These are phyloP conservation scores for Tapera naevia DNA, from an alignment of 2,797 vertebrate species.

Conservation along the genomic window DNA sequence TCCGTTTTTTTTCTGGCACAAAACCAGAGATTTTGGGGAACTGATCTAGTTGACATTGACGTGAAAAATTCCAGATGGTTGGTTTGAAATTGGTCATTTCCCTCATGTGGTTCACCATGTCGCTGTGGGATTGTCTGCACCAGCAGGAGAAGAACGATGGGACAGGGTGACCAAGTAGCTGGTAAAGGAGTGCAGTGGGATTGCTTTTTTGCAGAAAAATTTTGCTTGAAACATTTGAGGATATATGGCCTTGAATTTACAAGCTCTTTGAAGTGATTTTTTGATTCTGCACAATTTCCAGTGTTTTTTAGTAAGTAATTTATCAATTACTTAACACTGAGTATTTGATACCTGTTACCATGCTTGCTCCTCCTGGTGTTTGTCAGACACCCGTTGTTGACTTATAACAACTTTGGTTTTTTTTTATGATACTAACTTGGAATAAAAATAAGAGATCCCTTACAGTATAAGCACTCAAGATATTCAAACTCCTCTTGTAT, in stretches of 20 bases:
- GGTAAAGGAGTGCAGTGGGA: not conserved
- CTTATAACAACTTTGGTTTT: not conserved
- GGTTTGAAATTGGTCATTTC: not conserved
- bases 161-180: not conserved
- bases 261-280: not conserved
- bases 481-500: not conserved
- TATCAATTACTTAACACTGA: not conserved
- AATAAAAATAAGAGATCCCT: not conserved
- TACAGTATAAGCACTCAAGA: not conserved
- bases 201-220: not conserved
- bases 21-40: not conserved
- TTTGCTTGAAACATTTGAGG: not conserved
- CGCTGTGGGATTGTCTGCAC: not conserved
- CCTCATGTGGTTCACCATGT: not conserved
- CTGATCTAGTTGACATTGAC: not conserved
- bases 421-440: not conserved
- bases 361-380: not conserved
- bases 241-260: not conserved
- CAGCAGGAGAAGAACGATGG: not conserved
- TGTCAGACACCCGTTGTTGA: not conserved
- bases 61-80: not conserved
- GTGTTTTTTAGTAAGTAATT: not conserved
- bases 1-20: not conserved
- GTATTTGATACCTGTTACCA: not conserved
- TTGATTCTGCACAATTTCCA: not conserved